Conservation (phyloP, 2,797 vertebrate genomes). For the Halcyon badia region DNA sequence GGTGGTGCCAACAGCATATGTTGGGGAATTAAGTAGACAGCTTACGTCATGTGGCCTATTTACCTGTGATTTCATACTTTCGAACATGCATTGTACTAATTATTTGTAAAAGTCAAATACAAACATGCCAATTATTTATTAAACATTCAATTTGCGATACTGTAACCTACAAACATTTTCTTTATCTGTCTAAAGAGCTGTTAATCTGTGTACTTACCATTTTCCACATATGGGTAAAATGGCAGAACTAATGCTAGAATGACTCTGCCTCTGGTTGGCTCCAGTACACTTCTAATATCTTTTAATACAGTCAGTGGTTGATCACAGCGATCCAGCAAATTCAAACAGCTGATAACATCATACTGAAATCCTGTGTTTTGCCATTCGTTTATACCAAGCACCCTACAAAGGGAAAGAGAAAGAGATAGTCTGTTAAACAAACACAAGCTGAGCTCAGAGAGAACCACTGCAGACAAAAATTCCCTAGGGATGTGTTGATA, state of each 20-base stretch:
- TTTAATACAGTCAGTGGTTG: slow-evolving; percentile 90
- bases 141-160: neutral
- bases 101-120: neutral
- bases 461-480: neutral
- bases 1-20: neutral
- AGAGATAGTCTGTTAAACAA: neutral
- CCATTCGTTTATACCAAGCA: slow-evolving; percentile 93
- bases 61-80: neutral
- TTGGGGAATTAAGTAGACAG: neutral
- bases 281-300: slow-evolving; percentile 89
- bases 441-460: neutral
- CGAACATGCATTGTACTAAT: neutral
- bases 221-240: slow-evolving; percentile 96
- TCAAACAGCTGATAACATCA: slow-evolving; percentile 97
- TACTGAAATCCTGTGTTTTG: slow-evolving; percentile 92
- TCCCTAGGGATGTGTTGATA: neutral
- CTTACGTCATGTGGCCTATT: neutral
- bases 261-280: slow-evolving; percentile 90
- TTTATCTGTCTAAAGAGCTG: neutral
- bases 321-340: slow-evolving; percentile 96
- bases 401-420: slow-evolving; percentile 68
- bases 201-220: slow-evolving; percentile 83
- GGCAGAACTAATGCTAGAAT: slow-evolving; percentile 93
- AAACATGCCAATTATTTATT: neutral
- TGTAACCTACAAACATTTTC: neutral